These are phyloP conservation scores for Poeciliopsis occidentalis DNA, from an alignment of 2,113 vertebrate species.

Conservation along the genomic window DNA sequence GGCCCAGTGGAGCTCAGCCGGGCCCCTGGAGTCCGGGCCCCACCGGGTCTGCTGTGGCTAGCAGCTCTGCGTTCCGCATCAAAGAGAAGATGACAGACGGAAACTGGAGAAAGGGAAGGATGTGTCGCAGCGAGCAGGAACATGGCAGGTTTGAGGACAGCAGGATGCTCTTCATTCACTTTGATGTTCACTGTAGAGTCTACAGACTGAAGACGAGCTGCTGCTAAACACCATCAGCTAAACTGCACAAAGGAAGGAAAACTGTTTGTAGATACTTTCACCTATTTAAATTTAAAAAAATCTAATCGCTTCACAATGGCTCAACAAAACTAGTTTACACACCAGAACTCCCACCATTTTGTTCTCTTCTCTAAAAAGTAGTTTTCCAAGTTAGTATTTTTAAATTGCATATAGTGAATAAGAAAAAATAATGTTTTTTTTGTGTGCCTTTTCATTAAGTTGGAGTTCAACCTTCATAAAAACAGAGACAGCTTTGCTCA, in stretches of 20 bases:
- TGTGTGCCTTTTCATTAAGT: too few species aligned
- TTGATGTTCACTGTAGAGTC: slow-evolving; percentile 33
- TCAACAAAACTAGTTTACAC: too few species aligned
- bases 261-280: not conserved
- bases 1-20: too few species aligned
- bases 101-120: slow-evolving; percentile 31
- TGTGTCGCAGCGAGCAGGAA: slow-evolving; percentile 50
- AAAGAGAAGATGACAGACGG: slow-evolving; percentile 20
- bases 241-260: not conserved
- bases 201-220: slow-evolving; percentile 21
- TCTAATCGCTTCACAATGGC: not conserved
- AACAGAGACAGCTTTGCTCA: too few species aligned
- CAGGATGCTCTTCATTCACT: slow-evolving; percentile 41
- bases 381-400: too few species aligned
- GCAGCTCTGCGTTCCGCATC: not conserved
- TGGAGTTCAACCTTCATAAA: too few species aligned
- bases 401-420: too few species aligned
- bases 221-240: not conserved
- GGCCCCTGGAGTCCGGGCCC: too few species aligned
- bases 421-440: too few species aligned
- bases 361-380: too few species aligned
- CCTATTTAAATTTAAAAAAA: not conserved
- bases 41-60: not conserved
- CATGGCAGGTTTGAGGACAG: slow-evolving; percentile 5
- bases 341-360: too few species aligned